Conservation (phyloP, 1,140 invertebrate genomes). For the Drosophila asahinai region DNA sequence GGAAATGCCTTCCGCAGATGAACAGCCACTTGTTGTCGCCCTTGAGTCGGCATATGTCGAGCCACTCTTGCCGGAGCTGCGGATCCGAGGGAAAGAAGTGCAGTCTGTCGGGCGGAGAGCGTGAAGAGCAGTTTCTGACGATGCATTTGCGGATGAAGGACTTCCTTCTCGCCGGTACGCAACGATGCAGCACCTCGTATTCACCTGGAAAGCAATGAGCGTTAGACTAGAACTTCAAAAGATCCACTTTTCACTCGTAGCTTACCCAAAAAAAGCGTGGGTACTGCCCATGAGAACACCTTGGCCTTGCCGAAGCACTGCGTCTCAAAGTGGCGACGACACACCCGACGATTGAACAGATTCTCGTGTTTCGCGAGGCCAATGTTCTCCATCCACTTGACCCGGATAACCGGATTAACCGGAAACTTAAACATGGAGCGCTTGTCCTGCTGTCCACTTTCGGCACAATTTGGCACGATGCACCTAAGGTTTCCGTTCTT, state of each 20-base stretch:
- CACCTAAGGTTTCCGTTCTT: conserved; percentile 26
- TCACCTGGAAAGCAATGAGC: not conserved
- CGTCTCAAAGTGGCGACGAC: conserved; percentile 31
- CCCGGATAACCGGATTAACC: conserved; percentile 21
- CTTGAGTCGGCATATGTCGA: conserved; percentile 12
- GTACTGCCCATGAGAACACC: conserved; percentile 32
- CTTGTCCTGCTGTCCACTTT: conserved; percentile 30
- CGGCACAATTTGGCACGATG: conserved; percentile 17
- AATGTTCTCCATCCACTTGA: conserved; percentile 32
- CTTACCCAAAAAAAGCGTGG: conserved; percentile 27
- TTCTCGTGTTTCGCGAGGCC: conserved; percentile 10
- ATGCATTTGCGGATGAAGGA: conserved; percentile 13
- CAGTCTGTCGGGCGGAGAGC: conserved; percentile 18
- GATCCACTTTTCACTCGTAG: not conserved
- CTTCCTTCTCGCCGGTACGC: not conserved
- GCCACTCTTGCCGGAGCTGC: conserved; percentile 13
- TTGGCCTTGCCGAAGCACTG: conserved; percentile 40
- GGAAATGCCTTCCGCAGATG: conserved; percentile 31
- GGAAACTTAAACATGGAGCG: conserved; percentile 40
- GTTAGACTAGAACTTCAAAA: not conserved
- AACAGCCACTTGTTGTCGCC: conserved; percentile 20
- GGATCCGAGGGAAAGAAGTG: conserved; percentile 39
- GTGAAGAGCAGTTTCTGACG: conserved; percentile 15
- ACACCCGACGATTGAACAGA: conserved; percentile 22
- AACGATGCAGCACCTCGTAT: not conserved